Percentiles rank a stretch among this genome's conserved stretches.
These are phyloP conservation scores for Nephrotoma appendiculata DNA, from an alignment of 2,888 invertebrate species.

Conservation along the genomic window DNA sequence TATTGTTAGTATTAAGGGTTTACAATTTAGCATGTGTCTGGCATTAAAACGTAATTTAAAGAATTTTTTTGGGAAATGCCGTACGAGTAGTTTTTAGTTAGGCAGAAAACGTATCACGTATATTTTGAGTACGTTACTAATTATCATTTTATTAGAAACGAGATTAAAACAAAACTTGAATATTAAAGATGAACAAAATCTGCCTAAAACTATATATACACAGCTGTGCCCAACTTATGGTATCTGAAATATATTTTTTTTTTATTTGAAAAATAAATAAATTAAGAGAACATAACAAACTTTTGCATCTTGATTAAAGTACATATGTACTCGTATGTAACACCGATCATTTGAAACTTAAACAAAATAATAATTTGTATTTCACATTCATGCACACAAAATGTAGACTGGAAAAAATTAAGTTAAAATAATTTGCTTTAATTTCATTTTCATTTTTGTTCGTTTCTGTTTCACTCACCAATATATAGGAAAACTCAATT, in stretches of 20 bases:
- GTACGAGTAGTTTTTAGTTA: not conserved
- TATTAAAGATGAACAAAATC: not conserved
- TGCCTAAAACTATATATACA: not conserved
- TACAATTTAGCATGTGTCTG: not conserved
- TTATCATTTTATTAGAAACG: not conserved
- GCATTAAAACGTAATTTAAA: not conserved
- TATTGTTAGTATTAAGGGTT: not conserved
- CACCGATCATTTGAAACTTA: not conserved
- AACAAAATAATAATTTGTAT: not conserved
- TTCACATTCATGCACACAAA: not conserved
- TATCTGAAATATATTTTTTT: not conserved
- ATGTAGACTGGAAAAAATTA: not conserved
- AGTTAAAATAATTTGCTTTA: not conserved
- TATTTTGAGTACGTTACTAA: not conserved
- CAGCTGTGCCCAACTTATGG: not conserved
- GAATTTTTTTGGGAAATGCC: not conserved
- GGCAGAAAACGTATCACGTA: not conserved
- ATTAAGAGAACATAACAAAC: not conserved
- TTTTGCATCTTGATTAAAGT: not conserved
- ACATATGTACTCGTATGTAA: not conserved
- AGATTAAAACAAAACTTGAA: not conserved
- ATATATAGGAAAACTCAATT: not conserved
- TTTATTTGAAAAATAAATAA: not conserved
- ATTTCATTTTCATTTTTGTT: not conserved
- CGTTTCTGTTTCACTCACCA: not conserved